Conservation (phyloP, 2,113 vertebrate genomes). For the Scopus umbretta region DNA sequence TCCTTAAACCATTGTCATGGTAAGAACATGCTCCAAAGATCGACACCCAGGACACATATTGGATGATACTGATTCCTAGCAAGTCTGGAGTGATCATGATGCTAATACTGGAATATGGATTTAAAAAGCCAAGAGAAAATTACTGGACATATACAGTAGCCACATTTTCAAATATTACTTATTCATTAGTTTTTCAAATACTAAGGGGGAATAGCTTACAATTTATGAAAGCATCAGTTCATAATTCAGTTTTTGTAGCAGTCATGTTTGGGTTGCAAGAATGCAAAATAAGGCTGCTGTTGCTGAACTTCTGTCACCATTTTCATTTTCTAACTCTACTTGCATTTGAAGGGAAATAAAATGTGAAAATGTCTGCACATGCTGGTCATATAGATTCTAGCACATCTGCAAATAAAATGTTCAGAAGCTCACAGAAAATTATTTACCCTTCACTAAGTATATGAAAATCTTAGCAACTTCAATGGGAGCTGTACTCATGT, state of each 20-base stretch:
- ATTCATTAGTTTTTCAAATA: constrained; percentile 15
- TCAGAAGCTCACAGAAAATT: neutral
- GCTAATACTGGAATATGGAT: neutral
- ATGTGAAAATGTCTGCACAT: neutral
- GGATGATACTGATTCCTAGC: neutral
- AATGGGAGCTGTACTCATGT: neutral
- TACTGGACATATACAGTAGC: neutral
- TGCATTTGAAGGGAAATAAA: neutral
- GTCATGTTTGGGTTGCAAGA: neutral
- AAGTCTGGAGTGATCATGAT: neutral
- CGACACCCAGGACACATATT: neutral
- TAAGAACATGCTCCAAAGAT: neutral
- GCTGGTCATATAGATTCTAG: neutral
- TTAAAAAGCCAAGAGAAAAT: neutral
- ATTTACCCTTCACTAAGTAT: neutral
- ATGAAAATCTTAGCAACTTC: neutral
- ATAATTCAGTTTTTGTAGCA: neutral
- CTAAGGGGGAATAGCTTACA: neutral
- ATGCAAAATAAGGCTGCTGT: neutral
- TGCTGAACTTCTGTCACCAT: neutral
- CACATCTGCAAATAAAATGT: neutral
- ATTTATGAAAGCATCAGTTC: neutral
- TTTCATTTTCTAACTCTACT: neutral
- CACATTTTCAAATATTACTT: neutral
- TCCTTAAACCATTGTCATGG: neutral